Percentiles rank a stretch among this genome's conserved stretches.
Conservation (phyloP, 1,140 invertebrate genomes). For the Plectrocnemia conspersa region DNA sequence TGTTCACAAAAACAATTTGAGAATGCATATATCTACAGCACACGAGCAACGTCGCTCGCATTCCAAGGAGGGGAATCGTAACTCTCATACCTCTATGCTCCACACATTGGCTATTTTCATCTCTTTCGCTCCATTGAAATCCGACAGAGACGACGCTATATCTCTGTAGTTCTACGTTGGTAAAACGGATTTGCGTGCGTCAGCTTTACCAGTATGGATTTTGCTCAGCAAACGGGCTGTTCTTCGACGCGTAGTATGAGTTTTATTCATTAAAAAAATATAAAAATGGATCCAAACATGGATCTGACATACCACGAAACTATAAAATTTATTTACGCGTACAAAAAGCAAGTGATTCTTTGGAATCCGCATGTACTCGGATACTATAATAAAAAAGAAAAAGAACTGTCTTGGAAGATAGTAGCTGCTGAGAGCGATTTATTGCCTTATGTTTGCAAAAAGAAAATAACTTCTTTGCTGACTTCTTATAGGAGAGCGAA, state of each 20-base stretch:
- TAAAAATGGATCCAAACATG: too few species aligned
- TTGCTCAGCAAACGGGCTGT: not conserved
- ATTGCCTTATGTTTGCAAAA: conserved; percentile 21
- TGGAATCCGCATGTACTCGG: conserved; percentile 20
- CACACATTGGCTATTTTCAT: too few species aligned
- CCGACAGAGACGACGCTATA: too few species aligned
- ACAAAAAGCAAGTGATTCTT: conserved; percentile 18
- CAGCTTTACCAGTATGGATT: not conserved
- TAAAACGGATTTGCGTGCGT: not conserved
- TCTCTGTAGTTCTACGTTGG: too few species aligned
- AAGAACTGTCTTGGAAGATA: conserved; percentile 25
- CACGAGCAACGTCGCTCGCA: too few species aligned
- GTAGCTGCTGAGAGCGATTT: conserved; percentile 11
- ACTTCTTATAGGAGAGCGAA: conserved; percentile 28
- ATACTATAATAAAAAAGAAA: conserved; percentile 18
- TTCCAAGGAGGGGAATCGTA: too few species aligned
- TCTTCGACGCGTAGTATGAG: not conserved
- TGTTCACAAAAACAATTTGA: too few species aligned
- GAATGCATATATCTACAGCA: too few species aligned
- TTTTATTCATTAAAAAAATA: too few species aligned
- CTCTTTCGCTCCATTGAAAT: too few species aligned
- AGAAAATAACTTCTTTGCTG: conserved; percentile 28
- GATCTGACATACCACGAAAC: conserved; percentile 28
- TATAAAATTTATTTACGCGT: conserved; percentile 20
- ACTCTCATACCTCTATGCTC: too few species aligned